Evolutionary conservation across 1,140 invertebrate genomes (phyloP).

Genomic region (Achroia grisella): DNA sequence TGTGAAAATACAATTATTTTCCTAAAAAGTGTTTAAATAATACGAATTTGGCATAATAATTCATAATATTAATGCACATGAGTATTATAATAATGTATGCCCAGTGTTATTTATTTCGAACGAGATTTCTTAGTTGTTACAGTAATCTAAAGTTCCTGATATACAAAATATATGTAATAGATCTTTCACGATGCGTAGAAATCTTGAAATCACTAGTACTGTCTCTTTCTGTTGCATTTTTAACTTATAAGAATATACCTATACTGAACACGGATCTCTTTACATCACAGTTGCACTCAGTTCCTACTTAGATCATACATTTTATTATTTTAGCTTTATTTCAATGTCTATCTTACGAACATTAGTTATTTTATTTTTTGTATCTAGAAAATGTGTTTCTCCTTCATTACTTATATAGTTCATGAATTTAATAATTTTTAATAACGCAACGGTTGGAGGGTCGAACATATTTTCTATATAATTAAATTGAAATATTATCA

Average conservation of each 20-base stretch:
- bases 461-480: slow-evolving; percentile 59
- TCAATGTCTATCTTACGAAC: slow-evolving; percentile 31
- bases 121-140: no score
- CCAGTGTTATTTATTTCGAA: no score
- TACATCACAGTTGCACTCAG: slow-evolving; percentile 64
- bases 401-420: slow-evolving; percentile 25
- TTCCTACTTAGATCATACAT: slow-evolving; percentile 69
- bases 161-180: slow-evolving; percentile 16
- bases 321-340: slow-evolving; percentile 51
- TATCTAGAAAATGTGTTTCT: slow-evolving; percentile 56
- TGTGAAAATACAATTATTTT: no score
- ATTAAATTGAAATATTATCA: slow-evolving; percentile 26
- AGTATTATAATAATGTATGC: no score
- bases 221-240: slow-evolving; percentile 52
- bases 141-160: slow-evolving; percentile 20
- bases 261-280: slow-evolving; percentile 51
- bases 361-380: slow-evolving; percentile 12
- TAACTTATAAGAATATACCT: slow-evolving; percentile 33
- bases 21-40: neutral
- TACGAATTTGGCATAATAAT: neutral
- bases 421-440: slow-evolving; percentile 8
- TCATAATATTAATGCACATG: no score
- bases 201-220: slow-evolving; percentile 16
- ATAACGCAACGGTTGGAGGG: slow-evolving; percentile 21
- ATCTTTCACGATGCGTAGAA: slow-evolving; percentile 1